phyloP scores from a whole-genome alignment of 2,797 vertebrate species.

The Toxotes lorentzi region DNA sequence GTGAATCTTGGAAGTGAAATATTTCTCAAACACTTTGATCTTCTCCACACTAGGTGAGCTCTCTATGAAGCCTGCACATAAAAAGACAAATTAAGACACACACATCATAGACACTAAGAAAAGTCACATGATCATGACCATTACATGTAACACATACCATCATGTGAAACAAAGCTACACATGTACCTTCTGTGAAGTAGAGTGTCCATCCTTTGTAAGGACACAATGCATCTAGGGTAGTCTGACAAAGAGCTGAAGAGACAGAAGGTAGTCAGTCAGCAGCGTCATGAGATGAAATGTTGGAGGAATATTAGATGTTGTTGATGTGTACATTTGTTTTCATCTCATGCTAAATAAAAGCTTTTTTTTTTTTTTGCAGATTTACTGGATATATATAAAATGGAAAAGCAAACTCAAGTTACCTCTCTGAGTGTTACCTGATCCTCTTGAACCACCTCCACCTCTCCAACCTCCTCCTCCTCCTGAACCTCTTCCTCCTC shows the following conservation, averaged over 20 bases:
- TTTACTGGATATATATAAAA: background rate
- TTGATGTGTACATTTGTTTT: background rate
- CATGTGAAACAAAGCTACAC: background rate
- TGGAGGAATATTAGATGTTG: background rate
- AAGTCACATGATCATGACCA: background rate
- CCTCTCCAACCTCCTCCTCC: conserved; percentile 45
- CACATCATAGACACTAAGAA: background rate
- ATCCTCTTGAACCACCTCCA: conserved; percentile 40
- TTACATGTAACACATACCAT: background rate
- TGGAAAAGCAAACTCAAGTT: background rate
- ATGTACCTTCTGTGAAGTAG: conserved; percentile 95
- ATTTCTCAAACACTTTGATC: conserved; percentile 94
- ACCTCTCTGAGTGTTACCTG: conserved; percentile 68
- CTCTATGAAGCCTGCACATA: conserved; percentile 87
- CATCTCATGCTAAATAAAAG: background rate
- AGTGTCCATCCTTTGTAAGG: conserved; percentile 96
- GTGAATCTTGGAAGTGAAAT: conserved; percentile 91
- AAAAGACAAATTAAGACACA: background rate
- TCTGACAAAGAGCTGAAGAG: conserved; percentile 77
- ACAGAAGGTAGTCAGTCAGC: background rate
- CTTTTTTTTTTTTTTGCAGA: background rate
- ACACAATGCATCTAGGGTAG: conserved; percentile 87
- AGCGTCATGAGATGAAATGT: background rate
- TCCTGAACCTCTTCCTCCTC: conserved; percentile 27
- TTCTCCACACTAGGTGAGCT: conserved; percentile 90